Percentiles rank a stretch among this genome's conserved stretches.
phyloP scores from a whole-genome alignment of 2,888 invertebrate species.

The Aphodius sticticus region DNA sequence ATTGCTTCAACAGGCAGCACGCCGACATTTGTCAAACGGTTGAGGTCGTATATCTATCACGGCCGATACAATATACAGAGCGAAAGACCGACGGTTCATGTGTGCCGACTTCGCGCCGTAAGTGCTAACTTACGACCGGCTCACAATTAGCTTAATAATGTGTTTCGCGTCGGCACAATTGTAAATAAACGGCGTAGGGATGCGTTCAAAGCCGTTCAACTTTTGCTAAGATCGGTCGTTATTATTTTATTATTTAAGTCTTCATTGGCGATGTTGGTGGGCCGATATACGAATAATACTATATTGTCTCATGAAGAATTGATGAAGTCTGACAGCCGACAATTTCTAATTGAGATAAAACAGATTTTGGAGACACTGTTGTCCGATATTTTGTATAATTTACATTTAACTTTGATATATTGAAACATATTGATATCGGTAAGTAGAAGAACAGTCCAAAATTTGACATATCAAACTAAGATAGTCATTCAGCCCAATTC shows the following conservation, averaged over 20 bases:
- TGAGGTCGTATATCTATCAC: constrained; percentile 56
- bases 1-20: constrained; percentile 50
- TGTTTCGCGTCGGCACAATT: constrained; percentile 51
- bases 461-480: no score
- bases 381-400: no score
- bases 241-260: not conserved
- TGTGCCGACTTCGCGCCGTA: constrained; percentile 54
- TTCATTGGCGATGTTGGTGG: not conserved
- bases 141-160: constrained; percentile 58
- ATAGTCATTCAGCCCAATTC: no score
- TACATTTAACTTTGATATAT: no score
- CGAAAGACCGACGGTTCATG: constrained; percentile 49
- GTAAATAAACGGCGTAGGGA: not conserved
- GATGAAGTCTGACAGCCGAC: no score
- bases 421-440: no score
- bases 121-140: constrained; percentile 57
- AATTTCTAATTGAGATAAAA: no score
- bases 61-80: constrained; percentile 40
- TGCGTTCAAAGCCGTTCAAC: not conserved
- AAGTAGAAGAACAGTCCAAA: no score
- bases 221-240: not conserved
- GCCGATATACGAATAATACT: not conserved
- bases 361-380: no score
- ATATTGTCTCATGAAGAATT: no score
- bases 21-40: constrained; percentile 54